phyloP scores from a whole-genome alignment of 1,140 invertebrate species.

The Drosophila novamexicana region DNA sequence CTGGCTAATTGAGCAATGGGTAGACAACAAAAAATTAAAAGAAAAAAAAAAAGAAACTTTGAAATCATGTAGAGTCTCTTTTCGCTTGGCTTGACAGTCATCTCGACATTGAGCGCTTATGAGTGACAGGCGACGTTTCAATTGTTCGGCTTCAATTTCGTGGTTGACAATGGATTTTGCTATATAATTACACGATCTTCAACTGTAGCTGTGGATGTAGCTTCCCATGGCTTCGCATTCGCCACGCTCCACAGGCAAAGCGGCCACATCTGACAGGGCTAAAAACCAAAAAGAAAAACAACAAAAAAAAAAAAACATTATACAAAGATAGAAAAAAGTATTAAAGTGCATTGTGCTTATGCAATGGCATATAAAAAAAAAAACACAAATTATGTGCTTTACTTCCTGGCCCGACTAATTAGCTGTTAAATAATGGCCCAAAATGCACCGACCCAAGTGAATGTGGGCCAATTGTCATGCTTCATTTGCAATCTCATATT shows the following conservation, averaged over 20 bases:
- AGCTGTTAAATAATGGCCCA: slow-evolving; percentile 74
- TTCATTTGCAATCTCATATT: slow-evolving; percentile 65
- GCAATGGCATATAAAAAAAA: slow-evolving; percentile 48
- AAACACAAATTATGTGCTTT: slow-evolving; percentile 58
- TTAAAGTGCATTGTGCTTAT: slow-evolving; percentile 72
- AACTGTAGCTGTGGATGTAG: slow-evolving; percentile 46
- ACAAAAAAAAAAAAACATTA: slow-evolving; percentile 12
- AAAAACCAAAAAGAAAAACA: slow-evolving; percentile 32
- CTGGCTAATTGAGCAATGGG: slow-evolving; percentile 69
- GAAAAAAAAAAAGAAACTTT: slow-evolving; percentile 13
- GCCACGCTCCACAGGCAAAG: slow-evolving; percentile 75
- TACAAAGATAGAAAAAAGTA: slow-evolving; percentile 28
- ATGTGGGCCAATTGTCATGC: slow-evolving; percentile 77
- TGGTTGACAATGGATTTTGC: slow-evolving; percentile 79
- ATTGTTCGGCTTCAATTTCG: slow-evolving; percentile 80
- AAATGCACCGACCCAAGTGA: slow-evolving; percentile 53
- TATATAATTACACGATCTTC: slow-evolving; percentile 81
- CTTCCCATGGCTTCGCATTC: slow-evolving; percentile 73
- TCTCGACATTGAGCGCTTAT: slow-evolving; percentile 28
- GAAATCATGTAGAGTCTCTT: slow-evolving; percentile 9
- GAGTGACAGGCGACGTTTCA: slow-evolving; percentile 61
- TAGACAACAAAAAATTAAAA: slow-evolving; percentile 35
- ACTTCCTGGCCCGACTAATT: slow-evolving; percentile 73
- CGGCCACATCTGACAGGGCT: slow-evolving; percentile 51
- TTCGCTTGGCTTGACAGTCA: slow-evolving; percentile 57